Conservation (phyloP, 2,113 vertebrate genomes). For the Limnothrissa miodon region DNA sequence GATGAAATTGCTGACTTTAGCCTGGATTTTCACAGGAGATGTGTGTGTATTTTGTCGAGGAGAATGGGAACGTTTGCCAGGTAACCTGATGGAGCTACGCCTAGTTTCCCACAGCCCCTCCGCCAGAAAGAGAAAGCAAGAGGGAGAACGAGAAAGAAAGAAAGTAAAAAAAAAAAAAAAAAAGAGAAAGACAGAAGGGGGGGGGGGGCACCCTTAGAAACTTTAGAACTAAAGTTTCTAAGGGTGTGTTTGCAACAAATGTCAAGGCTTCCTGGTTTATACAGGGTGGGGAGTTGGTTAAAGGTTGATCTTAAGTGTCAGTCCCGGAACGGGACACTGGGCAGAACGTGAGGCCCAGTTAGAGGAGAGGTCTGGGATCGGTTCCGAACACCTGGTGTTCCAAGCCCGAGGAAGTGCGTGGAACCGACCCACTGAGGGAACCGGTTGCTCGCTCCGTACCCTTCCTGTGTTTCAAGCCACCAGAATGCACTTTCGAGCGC, state of each 20-base stretch:
- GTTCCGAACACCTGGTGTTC: constrained; percentile 56
- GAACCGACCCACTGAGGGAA: constrained; percentile 55
- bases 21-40: constrained; percentile 53
- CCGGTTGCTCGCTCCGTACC: constrained; percentile 25
- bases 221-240: constrained; percentile 30
- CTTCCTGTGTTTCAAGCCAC: constrained; percentile 27
- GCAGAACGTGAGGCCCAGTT: constrained; percentile 21
- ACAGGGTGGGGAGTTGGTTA: constrained; percentile 67
- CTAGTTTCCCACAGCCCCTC: constrained; percentile 55
- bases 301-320: constrained; percentile 65
- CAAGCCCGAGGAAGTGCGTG: neutral
- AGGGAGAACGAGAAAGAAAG: neutral
- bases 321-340: constrained; percentile 58
- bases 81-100: constrained; percentile 58
- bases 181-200: constrained; percentile 39
- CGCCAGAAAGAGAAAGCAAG: neutral
- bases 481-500: constrained; percentile 17
- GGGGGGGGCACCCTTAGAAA: constrained; percentile 24
- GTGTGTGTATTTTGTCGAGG: constrained; percentile 59
- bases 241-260: constrained; percentile 58
- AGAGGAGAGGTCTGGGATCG: constrained; percentile 55
- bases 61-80: constrained; percentile 68
- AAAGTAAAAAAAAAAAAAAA: neutral
- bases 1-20: constrained; percentile 66
- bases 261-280: constrained; percentile 63